These are phyloP conservation scores for Poecile montanus DNA, from an alignment of 2,797 vertebrate species.

Conservation along the genomic window DNA sequence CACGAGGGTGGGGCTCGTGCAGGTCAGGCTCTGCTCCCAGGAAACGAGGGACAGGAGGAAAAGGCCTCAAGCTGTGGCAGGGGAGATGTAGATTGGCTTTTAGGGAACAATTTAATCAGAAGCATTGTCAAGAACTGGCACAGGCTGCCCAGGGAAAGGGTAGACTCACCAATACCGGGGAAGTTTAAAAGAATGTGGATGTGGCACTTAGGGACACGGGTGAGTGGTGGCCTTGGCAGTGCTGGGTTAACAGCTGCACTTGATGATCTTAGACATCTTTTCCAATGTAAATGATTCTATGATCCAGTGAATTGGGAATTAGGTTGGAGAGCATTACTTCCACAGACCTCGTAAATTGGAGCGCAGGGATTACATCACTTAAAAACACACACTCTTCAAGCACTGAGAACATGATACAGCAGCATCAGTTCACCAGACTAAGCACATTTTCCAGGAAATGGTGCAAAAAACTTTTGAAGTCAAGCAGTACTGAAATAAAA, in stretches of 20 bases:
- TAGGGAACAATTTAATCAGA: not conserved
- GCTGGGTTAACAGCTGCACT: not conserved
- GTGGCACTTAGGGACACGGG: not conserved
- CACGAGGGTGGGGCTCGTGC: accelerated
- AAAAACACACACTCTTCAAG: not conserved
- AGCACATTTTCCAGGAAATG: not conserved
- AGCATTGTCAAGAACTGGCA: not conserved
- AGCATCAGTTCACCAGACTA: not conserved
- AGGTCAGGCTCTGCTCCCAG: accelerated
- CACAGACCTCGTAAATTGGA: not conserved
- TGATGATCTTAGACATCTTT: not conserved
- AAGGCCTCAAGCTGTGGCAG: not conserved
- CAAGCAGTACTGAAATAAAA: not conserved
- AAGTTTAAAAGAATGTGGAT: not conserved
- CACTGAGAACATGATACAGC: not conserved
- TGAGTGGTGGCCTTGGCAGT: not conserved
- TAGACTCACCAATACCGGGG: not conserved
- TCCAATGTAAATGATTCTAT: not conserved
- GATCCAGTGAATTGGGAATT: not conserved
- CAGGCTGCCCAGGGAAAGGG: not conserved
- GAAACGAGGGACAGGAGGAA: not conserved
- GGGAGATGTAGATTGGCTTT: not conserved
- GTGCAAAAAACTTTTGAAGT: not conserved
- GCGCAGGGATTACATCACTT: not conserved
- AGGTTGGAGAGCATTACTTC: not conserved